Evolutionary conservation across 2,797 vertebrate genomes (phyloP).

Genomic region (Danio jaintianensis): DNA sequence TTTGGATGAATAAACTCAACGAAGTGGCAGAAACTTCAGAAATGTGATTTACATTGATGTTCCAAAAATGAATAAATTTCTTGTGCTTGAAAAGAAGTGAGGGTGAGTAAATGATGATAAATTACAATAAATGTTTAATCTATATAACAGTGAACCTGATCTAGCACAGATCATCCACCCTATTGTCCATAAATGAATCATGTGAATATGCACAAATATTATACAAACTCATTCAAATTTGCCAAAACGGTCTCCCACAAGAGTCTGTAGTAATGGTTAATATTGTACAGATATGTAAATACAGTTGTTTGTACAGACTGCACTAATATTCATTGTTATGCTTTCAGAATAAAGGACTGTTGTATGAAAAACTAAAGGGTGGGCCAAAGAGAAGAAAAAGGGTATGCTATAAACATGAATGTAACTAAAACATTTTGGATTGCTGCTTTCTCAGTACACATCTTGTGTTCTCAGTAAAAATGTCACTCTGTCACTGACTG

Average conservation of each 20-base stretch:
- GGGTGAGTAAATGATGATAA: too few species aligned
- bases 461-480: neutral
- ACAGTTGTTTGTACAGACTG: neutral
- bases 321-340: constrained; percentile 48
- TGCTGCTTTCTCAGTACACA: neutral
- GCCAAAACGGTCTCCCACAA: neutral
- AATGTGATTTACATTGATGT: too few species aligned
- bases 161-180: too few species aligned
- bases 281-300: neutral
- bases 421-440: neutral
- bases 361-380: constrained; percentile 92
- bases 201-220: neutral
- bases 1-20: too few species aligned
- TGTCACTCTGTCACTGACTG: constrained; percentile 33
- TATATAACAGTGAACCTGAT: too few species aligned
- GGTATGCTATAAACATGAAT: constrained; percentile 74
- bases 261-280: neutral
- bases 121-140: too few species aligned
- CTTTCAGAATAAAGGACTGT: constrained; percentile 91
- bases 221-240: neutral
- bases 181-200: too few species aligned
- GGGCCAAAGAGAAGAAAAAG: constrained; percentile 91
- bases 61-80: too few species aligned
- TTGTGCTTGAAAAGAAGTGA: too few species aligned
- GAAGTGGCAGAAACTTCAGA: too few species aligned